Percentiles rank a stretch among this genome's conserved stretches.
These are phyloP conservation scores for Philopedon plagiatum DNA, from an alignment of 2,888 invertebrate species.

Conservation along the genomic window DNA sequence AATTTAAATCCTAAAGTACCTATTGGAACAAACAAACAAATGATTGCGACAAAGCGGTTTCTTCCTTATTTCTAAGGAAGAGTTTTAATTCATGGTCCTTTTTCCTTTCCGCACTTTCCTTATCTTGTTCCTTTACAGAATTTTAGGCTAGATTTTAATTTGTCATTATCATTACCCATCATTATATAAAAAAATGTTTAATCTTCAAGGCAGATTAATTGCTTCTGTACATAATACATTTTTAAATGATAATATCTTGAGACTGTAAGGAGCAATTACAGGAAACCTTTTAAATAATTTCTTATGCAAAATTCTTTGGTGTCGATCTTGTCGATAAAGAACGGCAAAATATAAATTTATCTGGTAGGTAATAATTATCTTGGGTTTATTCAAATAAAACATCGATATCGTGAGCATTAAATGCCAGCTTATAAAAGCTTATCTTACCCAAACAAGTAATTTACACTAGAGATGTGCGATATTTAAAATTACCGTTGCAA, in stretches of 20 bases:
- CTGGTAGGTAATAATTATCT: slow-evolving; percentile 26
- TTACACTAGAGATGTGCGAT: slow-evolving; percentile 18
- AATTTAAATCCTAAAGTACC: no score
- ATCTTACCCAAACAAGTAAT: slow-evolving; percentile 20
- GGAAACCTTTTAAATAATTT: slow-evolving; percentile 8
- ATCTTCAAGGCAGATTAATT: not conserved
- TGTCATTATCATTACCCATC: no score
- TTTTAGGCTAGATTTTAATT: no score
- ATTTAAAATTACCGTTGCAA: not conserved
- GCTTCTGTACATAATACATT: not conserved
- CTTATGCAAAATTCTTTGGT: slow-evolving; percentile 19
- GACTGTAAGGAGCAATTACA: slow-evolving; percentile 2
- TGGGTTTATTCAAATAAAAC: slow-evolving; percentile 19
- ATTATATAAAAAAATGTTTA: no score
- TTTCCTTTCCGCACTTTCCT: no score
- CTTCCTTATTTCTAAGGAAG: no score
- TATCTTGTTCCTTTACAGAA: no score
- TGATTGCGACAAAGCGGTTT: no score
- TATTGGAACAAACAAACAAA: no score
- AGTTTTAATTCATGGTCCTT: no score
- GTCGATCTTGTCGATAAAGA: slow-evolving; percentile 28
- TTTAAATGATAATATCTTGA: slow-evolving; percentile 7
- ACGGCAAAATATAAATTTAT: slow-evolving; percentile 29
- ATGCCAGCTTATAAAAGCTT: slow-evolving; percentile 7
- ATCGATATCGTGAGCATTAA: slow-evolving; percentile 25